A percentile compares a stretch with the other conserved stretches of the same genome.
Conservation (phyloP, 2,888 invertebrate species). For the Quadroppia sp. region DNA sequence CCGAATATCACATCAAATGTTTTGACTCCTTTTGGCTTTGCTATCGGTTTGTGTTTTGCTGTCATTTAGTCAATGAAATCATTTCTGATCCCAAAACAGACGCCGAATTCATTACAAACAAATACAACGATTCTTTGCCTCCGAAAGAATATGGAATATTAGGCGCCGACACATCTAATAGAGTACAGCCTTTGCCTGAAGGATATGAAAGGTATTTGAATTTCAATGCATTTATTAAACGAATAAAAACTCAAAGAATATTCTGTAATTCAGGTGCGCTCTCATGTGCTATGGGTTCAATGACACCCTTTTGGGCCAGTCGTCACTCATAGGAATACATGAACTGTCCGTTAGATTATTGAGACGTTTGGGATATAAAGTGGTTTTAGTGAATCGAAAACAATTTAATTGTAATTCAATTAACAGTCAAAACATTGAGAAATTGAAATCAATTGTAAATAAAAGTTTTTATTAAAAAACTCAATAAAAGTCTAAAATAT, state of each 20-base stretch:
- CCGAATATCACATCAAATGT: constrained; percentile 2
- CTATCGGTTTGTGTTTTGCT: constrained; percentile 39
- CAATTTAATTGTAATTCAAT: not conserved
- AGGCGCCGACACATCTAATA: not conserved
- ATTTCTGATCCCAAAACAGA: constrained; percentile 4
- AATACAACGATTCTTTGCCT: not conserved
- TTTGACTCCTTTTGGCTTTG: constrained; percentile 37
- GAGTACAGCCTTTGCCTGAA: not conserved
- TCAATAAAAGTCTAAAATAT: too few relatives aligned
- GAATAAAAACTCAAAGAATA: not conserved
- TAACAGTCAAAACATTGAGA: not conserved
- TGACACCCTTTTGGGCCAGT: constrained; percentile 18
- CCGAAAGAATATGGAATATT: not conserved
- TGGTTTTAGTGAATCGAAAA: constrained; percentile 13
- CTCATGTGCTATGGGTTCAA: constrained; percentile 40
- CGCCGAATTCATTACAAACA: constrained; percentile 6
- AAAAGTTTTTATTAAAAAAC: not conserved
- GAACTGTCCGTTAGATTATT: constrained; percentile 21
- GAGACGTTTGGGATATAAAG: constrained; percentile 25
- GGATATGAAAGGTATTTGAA: not conserved
- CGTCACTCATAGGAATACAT: constrained; percentile 28
- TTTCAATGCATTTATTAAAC: not conserved
- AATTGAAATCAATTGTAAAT: not conserved
- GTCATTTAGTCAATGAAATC: not conserved
- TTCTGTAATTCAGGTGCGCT: too few relatives aligned